phyloP scores from a whole-genome alignment of 2,888 invertebrate species.

The Phengaris alcon region DNA sequence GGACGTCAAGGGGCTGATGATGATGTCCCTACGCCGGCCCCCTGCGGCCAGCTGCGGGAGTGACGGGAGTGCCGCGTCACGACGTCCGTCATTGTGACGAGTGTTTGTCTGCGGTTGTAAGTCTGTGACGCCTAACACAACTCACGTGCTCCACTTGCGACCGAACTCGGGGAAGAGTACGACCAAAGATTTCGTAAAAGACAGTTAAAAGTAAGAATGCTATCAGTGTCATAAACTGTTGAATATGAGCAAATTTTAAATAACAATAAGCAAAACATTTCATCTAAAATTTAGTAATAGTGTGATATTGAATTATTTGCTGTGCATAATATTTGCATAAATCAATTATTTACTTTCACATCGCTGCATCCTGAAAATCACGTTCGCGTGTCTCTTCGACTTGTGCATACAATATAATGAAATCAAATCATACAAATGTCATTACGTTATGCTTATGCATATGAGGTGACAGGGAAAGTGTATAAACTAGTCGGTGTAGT shows the following conservation, averaged over 20 bases:
- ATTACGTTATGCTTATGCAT: conserved; percentile 10
- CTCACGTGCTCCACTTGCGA: neutral
- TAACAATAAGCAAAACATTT: no score
- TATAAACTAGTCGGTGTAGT: neutral
- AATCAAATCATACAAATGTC: conserved; percentile 22
- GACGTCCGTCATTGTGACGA: conserved; percentile 5
- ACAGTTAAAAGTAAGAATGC: no score
- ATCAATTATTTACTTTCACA: neutral
- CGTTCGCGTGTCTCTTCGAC: neutral
- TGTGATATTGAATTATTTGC: neutral
- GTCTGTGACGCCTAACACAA: neutral
- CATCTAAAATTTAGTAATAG: no score
- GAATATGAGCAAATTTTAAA: no score
- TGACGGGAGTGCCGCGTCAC: conserved; percentile 17
- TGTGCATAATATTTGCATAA: neutral
- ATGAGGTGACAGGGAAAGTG: conserved; percentile 16
- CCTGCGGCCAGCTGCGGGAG: neutral
- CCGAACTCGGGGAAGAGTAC: neutral
- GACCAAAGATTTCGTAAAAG: neutral
- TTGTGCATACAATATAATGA: neutral
- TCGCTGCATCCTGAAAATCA: conserved; percentile 14
- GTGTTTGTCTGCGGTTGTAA: conserved; percentile 1
- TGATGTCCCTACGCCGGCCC: neutral
- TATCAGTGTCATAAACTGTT: no score
- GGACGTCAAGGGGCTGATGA: neutral